Conservation (phyloP, 1,140 invertebrate species). For the Aleiodes sp. region DNA sequence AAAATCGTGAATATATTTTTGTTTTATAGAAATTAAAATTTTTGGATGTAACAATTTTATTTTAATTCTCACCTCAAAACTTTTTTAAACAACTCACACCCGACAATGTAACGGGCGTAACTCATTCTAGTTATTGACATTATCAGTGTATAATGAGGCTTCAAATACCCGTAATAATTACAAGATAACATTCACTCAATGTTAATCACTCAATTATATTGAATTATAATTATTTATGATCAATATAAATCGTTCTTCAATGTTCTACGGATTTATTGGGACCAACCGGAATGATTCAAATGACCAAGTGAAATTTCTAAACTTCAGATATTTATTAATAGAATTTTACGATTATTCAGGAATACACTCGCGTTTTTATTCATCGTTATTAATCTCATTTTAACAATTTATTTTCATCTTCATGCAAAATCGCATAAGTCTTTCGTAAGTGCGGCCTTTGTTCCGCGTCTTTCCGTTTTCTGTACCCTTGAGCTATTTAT, state of each 20-base stretch:
- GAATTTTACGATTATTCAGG: too few species aligned
- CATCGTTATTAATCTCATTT: too few species aligned
- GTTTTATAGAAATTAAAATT: too few species aligned
- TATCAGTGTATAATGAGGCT: slow-evolving; percentile 34
- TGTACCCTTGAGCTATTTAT: slow-evolving; percentile 8
- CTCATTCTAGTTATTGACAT: slow-evolving; percentile 39
- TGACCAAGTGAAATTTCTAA: too few species aligned
- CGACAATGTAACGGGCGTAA: slow-evolving; percentile 35
- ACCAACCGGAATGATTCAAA: too few species aligned
- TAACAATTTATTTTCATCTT: too few species aligned
- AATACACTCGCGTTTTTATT: too few species aligned
- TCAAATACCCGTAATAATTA: slow-evolving; percentile 14
- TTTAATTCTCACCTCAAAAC: slow-evolving; percentile 44
- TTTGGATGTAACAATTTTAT: not conserved
- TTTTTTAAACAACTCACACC: slow-evolving; percentile 45
- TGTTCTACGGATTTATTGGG: too few species aligned
- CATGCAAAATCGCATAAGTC: too few species aligned
- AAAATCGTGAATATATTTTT: not conserved
- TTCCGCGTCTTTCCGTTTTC: not conserved
- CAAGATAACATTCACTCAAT: slow-evolving; percentile 23
- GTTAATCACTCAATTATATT: not conserved
- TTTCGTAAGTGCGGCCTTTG: not conserved
- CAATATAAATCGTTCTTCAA: too few species aligned
- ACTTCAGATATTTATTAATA: too few species aligned
- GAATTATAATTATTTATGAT: too few species aligned